phyloP scores from a whole-genome alignment of 2,888 invertebrate species.

The Chrysodeixis includens region DNA sequence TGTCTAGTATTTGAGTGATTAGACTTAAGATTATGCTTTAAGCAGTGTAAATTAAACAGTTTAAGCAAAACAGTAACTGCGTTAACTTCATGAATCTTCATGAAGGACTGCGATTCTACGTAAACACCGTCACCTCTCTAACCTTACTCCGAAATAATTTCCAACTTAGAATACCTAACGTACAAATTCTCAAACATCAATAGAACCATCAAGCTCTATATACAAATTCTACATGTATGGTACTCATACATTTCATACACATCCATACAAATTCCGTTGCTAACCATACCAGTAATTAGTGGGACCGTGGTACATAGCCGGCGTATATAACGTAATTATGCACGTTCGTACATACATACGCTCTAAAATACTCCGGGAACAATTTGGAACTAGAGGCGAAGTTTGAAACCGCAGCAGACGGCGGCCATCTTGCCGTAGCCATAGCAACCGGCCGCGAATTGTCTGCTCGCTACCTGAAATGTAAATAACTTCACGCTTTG shows the following conservation, averaged over 20 bases:
- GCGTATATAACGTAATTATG: conserved; percentile 87
- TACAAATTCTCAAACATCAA: conserved; percentile 1
- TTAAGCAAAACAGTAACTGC: background rate
- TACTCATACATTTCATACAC: too few species aligned
- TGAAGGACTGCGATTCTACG: background rate
- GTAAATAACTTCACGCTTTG: conserved; percentile 80
- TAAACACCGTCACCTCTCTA: too few species aligned
- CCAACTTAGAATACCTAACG: background rate
- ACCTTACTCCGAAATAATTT: too few species aligned
- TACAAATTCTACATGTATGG: too few species aligned
- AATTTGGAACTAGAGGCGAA: conserved; percentile 88
- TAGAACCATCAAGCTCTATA: background rate
- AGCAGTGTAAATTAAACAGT: too few species aligned
- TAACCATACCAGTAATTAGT: conserved; percentile 84
- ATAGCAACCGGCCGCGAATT: conserved; percentile 83
- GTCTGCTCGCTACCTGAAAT: conserved; percentile 83
- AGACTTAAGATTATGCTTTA: too few species aligned
- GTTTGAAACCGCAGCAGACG: conserved; percentile 87
- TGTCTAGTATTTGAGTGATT: too few species aligned
- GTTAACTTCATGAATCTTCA: background rate
- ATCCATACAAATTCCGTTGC: conserved; percentile 54
- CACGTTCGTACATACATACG: conserved; percentile 81
- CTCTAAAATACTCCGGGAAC: conserved; percentile 85
- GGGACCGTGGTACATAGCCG: conserved; percentile 81
- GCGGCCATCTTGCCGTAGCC: conserved; percentile 86